Base-by-base conservation (phyloP, 2,888 invertebrate genomes). In the Bugula neritina region DNA sequence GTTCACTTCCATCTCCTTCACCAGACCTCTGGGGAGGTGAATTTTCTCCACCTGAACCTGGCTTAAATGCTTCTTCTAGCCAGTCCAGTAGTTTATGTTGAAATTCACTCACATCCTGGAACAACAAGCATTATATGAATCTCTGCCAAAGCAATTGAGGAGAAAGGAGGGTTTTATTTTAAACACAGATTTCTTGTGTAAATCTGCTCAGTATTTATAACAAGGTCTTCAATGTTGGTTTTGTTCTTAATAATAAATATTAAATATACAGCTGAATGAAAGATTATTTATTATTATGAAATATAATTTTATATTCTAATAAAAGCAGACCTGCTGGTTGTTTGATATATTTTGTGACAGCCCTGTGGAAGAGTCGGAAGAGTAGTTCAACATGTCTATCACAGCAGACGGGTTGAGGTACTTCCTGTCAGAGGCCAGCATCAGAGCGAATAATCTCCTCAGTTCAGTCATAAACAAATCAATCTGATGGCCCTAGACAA, bases 91-190 rank as follows among this genome's bases (percentile, higher is more conserved):
- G 77, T 73, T 85, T 86, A 76, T 85, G 85, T 71, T 85, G 85
- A 73, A 86, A 86, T 75, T 86, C 86, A 76, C 84, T 85, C 21
- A 86, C 85, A 78, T 86, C 86, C 80, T 82, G 74, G 5, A 43
- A 5, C 10, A 43, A 43, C 17, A 43, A 43, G n/a, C n/a, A n/a
- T n/a, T n/a, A n/a, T n/a, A n/a, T n/a, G n/a, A n/a, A n/a, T n/a
- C n/a, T n/a, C n/a, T n/a, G n/a, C n/a, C n/a, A n/a, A n/a, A n/a
- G n/a, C n/a, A n/a, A n/a, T n/a, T n/a, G n/a, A n/a, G n/a, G n/a
- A n/a, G n/a, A n/a, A n/a, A n/a, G n/a, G n/a, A n/a, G n/a, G n/a
- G n/a, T n/a, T n/a, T n/a, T n/a, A n/a, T n/a, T n/a, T n/a, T n/a
- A n/a, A n/a, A n/a, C n/a, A n/a, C n/a, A n/a, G n/a, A n/a, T n/a